Evolutionary conservation across 2,113 vertebrate species (phyloP), one percentile per base, ranked within the genome.

Genomic region (Bombycilla garrulus): DNA sequence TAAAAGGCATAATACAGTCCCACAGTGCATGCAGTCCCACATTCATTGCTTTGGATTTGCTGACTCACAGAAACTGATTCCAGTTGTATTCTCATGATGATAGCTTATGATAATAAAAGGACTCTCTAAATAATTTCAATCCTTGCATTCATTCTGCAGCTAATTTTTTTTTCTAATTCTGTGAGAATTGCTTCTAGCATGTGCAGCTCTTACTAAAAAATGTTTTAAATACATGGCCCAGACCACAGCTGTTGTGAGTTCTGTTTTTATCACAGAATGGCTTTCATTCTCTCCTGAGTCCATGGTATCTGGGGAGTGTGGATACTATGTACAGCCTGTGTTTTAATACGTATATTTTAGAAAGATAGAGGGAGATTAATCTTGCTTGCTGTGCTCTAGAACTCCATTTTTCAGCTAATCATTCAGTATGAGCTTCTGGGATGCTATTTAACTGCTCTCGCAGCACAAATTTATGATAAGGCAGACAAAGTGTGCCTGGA

Each of bases 41-140:
- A 72, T 90, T 92, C 40, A 62, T 44, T 57, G 51, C 47, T 90
- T 81, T 86, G 19, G 35, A 85, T 66, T 78, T 97, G 70, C 83
- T 94, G 92, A 91, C 31, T 85, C 77, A 81, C 47, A 81, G 42
- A 53, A 95, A 82, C 36, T 40, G 28, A 69, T 90, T 93, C 91
- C 61, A 67, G 31, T 58, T 33, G 3, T 57, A 76, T 51, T 74
- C 44, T 96, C 36, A 19, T 70, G 24, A 73, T 77, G 67, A 62
- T 28, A 70, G 21, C 31, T 87, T 86, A 77, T 44, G 51, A 51
- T 73, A 80, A 92, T 65, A 91, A 91, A 74, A 92, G 33, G 17
- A 48, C 28, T 87, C 54, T 53, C 22, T 64, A 76, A 90, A 69
- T 72, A 78, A 93, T 92, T 87, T 91, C 47, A 71, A 58, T 65